Percentiles rank a stretch among this genome's conserved stretches.
phyloP scores from a whole-genome alignment of 2,797 vertebrate genomes.

The Delichon dasypus region DNA sequence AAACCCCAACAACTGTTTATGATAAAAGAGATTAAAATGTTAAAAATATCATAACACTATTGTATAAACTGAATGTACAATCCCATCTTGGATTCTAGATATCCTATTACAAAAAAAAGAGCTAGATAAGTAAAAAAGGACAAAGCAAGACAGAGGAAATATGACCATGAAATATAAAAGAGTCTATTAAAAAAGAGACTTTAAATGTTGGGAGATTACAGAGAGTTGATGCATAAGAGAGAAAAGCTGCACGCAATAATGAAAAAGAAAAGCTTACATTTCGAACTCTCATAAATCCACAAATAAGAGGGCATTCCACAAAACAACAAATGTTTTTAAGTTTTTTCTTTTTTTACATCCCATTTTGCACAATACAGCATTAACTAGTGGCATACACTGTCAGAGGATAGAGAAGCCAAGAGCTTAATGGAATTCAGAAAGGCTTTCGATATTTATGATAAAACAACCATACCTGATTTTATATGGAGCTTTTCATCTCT shows the following conservation, averaged over 20 bases:
- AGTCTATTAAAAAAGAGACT: background rate
- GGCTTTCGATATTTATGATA: constrained; percentile 33
- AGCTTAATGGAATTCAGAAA: constrained; percentile 28
- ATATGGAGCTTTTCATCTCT: constrained; percentile 31
- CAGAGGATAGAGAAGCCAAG: background rate
- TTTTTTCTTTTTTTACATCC: background rate
- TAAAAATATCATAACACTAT: background rate
- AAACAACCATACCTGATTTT: constrained; percentile 42
- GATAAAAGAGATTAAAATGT: background rate
- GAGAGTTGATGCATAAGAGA: background rate
- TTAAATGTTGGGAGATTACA: background rate
- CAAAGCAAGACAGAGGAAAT: background rate
- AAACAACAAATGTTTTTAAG: background rate
- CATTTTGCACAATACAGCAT: background rate
- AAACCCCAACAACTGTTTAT: background rate
- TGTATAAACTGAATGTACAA: background rate
- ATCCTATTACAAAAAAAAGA: background rate
- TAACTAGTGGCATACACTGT: constrained; percentile 2
- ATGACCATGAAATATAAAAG: background rate
- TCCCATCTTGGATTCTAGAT: background rate
- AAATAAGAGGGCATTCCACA: background rate
- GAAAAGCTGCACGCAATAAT: background rate
- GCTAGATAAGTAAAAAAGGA: background rate
- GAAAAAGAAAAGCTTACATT: background rate
- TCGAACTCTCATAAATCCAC: background rate